Base-by-base conservation (phyloP, 2,888 invertebrate genomes). In the Ecdyonurus torrentis region DNA sequence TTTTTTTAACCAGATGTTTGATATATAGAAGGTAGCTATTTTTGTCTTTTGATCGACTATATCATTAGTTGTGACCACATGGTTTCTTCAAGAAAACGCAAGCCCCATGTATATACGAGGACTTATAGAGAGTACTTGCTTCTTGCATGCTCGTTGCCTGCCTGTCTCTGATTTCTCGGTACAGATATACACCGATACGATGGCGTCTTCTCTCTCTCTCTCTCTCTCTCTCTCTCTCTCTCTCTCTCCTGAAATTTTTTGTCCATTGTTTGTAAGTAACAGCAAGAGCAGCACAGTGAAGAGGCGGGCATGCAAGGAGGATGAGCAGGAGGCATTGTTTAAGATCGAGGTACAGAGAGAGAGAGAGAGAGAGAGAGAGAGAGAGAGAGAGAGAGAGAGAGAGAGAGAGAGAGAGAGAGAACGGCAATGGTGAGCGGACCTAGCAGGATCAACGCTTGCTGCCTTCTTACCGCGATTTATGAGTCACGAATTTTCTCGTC, bases 171-270 rank as follows among this genome's bases (percentile, higher is more conserved):
- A 55, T 55, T 55, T 55, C 55, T 22, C 55, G n/a, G 55, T 55
- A 55, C 22, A 55, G 55, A 55, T 55, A 55, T 55, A 5, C 10
- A 7, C 5, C 37, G 5, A 15, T 5, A 37, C 37, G 37, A 37
- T 37, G 37, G 37, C 37, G 37, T 37, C 55, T 7, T 59, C 22
- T 59, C 59, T 59, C 59, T 59, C 7, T 59, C 22, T 23, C 23
- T 59, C 50, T 59, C 22, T 59, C 59, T 59, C 59, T 59, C 7
- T 59, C 22, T 23, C 23, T 59, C 50, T 50, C 50, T 50, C 50
- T 50, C 50, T 50, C 15, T 15, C 50, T 15, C 50, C n/a, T n/a
- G 5, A 15, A 37, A 10, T 37, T 37, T 37, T 37, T 37, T 37
- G 37, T 15, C 37, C 37, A 37, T 37, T 37, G 37, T 37, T 37